Conservation (phyloP, 2,888 invertebrate species). For the Drosophila falleni region DNA sequence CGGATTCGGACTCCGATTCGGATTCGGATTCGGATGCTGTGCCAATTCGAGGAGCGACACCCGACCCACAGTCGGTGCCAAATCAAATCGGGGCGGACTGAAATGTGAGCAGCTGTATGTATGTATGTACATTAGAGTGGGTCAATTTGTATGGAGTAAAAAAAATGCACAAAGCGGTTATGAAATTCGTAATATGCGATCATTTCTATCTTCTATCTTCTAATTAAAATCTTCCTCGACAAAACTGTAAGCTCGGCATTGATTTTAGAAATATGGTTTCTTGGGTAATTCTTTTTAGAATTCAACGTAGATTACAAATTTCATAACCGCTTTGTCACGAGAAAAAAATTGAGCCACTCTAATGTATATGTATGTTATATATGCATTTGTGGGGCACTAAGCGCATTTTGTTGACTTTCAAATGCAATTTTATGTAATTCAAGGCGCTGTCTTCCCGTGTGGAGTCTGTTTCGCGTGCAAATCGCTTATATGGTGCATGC, state of each 20-base stretch:
- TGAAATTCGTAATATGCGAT: no score
- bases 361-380: background rate
- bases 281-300: no score
- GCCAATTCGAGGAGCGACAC: conserved; percentile 45
- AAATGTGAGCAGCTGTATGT: conserved; percentile 31
- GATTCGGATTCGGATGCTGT: conserved; percentile 40
- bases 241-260: no score
- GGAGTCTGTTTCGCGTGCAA: conserved; percentile 64
- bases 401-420: conserved; percentile 61
- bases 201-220: no score
- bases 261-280: no score
- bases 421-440: conserved; percentile 80
- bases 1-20: conserved; percentile 8
- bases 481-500: conserved; percentile 65
- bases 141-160: no score
- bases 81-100: conserved; percentile 18
- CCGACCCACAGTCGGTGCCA: conserved; percentile 24
- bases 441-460: conserved; percentile 56
- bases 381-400: background rate
- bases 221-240: no score
- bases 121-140: no score
- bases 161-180: no score
- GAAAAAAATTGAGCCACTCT: no score
- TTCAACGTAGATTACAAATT: no score
- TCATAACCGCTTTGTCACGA: no score